Conservation (phyloP, 2,797 vertebrate genomes). For the Myoxocephalus aenaeus region DNA sequence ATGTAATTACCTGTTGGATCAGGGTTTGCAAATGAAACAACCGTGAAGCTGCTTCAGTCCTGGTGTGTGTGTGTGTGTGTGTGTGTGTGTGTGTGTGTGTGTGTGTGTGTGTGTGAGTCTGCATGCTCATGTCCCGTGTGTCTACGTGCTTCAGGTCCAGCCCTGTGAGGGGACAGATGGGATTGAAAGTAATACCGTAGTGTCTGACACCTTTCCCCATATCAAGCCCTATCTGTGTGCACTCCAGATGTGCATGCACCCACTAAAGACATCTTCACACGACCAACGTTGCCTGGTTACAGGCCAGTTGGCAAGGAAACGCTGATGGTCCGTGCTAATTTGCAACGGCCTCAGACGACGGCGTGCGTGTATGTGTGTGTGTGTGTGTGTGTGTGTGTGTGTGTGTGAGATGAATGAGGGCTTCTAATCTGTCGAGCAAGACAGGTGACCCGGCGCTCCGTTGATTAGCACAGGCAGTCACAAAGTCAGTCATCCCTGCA, state of each 20-base stretch:
- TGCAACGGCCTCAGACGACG: conserved; percentile 51
- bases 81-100: background rate
- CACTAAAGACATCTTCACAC: conserved; percentile 57
- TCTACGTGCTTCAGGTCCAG: conserved; percentile 7
- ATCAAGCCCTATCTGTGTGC: conserved; percentile 15
- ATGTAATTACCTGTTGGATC: conserved; percentile 16
- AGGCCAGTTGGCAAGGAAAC: conserved; percentile 79
- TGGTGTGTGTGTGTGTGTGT: background rate
- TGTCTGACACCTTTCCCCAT: conserved; percentile 35
- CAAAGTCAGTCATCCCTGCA: conserved; percentile 34
- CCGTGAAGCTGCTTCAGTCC: background rate
- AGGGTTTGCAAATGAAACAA: conserved; percentile 13
- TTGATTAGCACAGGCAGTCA: conserved; percentile 54
- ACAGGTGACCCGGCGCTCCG: conserved; percentile 50
- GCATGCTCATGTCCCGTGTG: background rate
- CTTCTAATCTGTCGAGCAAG: conserved; percentile 58
- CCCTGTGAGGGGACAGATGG: conserved; percentile 24
- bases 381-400: conserved; percentile 8
- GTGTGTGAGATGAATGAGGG: conserved; percentile 40
- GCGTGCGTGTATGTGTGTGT: background rate
- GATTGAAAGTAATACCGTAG: conserved; percentile 38
- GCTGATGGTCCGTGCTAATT: conserved; percentile 61
- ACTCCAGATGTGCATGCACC: conserved; percentile 4
- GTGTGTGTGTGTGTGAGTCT: background rate
- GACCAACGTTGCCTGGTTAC: conserved; percentile 77